Evolutionary conservation across 2,113 vertebrate species (phyloP), one percentile per base, ranked within the genome.

Genomic region (Seriola quinqueradiata): DNA sequence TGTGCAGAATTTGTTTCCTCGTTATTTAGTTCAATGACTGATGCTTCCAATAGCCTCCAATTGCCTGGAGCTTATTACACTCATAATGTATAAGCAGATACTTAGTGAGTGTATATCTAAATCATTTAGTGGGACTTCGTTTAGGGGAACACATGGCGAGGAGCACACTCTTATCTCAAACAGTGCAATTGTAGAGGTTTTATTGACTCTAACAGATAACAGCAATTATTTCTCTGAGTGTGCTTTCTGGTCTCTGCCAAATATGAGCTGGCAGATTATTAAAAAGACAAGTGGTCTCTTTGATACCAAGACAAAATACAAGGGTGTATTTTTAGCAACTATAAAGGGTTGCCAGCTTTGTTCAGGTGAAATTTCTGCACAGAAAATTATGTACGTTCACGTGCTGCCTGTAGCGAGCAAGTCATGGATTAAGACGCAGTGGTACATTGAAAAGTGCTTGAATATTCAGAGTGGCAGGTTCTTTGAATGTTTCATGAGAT

Each of bases 241-340:
- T 79, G 92, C 89, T 91, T 92, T 90, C 89, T 82, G 86, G 60
- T 89, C 81, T 73, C 90, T 93, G 92, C 93, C 94, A 94, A 94
- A 93, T 91, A 84, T 91, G 91, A 94, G 91, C 88, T 94, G 94
- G 94, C 93, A 93, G 90, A 91, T 92, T 93, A 94, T 93, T 93
- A 93, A 94, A 94, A 94, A 94, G 91, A 94, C 93, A 92, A 93
- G 90, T 91, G 93, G 88, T 92, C 89, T 92, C 94, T 94, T 94
- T 94, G 94, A 94, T 94, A 90, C 77, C 10, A 69, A 93, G 87
- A 93, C 92, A 93, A 93, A 93, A 94, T 94, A 92, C 89, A 93
- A 93, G 90, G 60, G 90, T 87, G 89, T 94, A 94, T 94, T 94
- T 94, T 94, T 94, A 94, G 91, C 84, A 77, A 46, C 89, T 46